phyloP scores from a whole-genome alignment of 2,113 vertebrate genomes.

The Cyprinodon tularosa region DNA sequence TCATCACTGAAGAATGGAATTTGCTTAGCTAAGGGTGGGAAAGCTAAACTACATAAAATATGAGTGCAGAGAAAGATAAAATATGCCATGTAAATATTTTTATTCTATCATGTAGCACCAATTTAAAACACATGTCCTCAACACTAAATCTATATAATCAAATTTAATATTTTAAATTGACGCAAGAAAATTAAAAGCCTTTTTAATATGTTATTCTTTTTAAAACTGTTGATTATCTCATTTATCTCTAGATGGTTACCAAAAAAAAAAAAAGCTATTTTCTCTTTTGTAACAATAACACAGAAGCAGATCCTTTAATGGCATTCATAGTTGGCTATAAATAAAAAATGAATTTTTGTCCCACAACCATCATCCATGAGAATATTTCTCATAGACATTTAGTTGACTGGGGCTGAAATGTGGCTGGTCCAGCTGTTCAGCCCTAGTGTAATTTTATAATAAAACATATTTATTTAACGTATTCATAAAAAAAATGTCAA shows the following conservation, averaged over 20 bases:
- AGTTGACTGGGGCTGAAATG: no score
- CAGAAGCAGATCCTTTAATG: constrained; percentile 59
- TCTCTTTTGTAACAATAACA: constrained; percentile 37
- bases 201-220: not conserved
- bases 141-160: not conserved
- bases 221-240: not conserved
- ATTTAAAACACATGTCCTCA: not conserved
- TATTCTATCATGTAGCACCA: no score
- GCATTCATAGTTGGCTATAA: constrained; percentile 42
- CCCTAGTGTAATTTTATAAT: no score
- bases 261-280: constrained; percentile 24
- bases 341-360: constrained; percentile 25
- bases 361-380: constrained; percentile 25
- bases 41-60: not conserved
- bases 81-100: not conserved
- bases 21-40: not conserved
- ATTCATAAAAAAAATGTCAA: not conserved
- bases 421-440: no score
- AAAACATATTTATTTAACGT: no score
- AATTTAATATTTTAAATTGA: not conserved
- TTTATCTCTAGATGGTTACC: constrained; percentile 2
- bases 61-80: not conserved
- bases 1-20: not conserved
- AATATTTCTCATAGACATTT: constrained; percentile 9
- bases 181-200: not conserved